Base-by-base conservation (phyloP, 2,113 vertebrate species). In the Emydura subglobosa region DNA sequence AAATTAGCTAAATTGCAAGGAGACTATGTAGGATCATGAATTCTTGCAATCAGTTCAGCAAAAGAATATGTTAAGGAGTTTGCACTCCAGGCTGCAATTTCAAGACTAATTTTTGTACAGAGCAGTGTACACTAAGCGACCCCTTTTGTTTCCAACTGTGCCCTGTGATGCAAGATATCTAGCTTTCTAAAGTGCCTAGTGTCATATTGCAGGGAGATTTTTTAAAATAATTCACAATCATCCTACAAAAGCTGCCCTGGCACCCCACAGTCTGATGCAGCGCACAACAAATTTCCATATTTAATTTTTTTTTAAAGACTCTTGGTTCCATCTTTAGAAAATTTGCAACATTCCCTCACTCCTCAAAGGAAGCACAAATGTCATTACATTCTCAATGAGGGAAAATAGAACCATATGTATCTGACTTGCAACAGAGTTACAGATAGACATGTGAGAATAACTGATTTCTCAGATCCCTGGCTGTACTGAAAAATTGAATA, bases 1-100 rank as follows among this genome's bases (percentile, higher is more conserved):
- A 51, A 79, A 95, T 95, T 92, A 94, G 74, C 72, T 89, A 79
- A 88, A 87, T 87, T 91, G 27, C 47, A 57, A 89, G 78, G 31
- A 72, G 44, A 9, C 19, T 47, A 55, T 49, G 44, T 42, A 31
- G 39, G 78, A 79, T 86, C 22, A 24, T 65, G 79, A 95, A 89
- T 92, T 92, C 49, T 72, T 90, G 68, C 49, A 93, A 88, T 91
- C 84, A 89, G 78, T 65, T 34, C 68, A 87, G 89, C n/a, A 80
- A 91, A 96, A 13, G 59, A 91, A 78, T 74, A 54, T 29, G 86
- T 90, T 29, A 65, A 94, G 83, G 68, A 81, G 42, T 79, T 93
- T 78, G 21, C 47, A 85, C 65, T 85, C 72, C 25, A 86, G 27
- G 72, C 83, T 94, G 44, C 76, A 86, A 89, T 86, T 95, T 95